Base-by-base conservation (phyloP, 1,140 invertebrate species). In the Zaprionus camerounensis region DNA sequence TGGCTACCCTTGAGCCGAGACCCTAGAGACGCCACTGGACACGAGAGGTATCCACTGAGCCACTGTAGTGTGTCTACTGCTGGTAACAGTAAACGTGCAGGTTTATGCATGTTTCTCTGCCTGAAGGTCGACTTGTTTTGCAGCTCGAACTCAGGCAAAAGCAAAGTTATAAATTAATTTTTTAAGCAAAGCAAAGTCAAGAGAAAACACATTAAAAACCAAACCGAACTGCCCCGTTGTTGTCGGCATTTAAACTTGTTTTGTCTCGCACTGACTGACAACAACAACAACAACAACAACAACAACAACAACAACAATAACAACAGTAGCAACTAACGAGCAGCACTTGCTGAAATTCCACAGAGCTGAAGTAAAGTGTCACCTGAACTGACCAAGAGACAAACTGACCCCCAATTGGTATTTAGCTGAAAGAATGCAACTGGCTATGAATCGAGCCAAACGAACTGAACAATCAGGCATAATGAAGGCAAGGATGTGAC, bases 81-180 rank as follows among this genome's bases (percentile, higher is more conserved):
- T 51, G 53, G 58, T 71, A 82, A 82, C 78, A 68, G 78, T 77
- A 56, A 81, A 65, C 28, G 56, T 63, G 26, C 24, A 63, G 24
- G 9, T 41, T 22, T 41, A 65, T 58, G 41, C 12, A 63, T 49
- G 11, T 69, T 59, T 62, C 62, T 31, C 63, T 28, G 70, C 20
- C 65, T 82, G 82, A 85, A 85, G 82, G 82, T 85, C 82, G 70
- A 86, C 82, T 57, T 85, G 82, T 86, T 86, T 86, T 53, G 69
- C 79, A 49, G 65, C n/a, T 62, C 22, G 38, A 62, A 67, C 57
- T 44, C 12, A 56, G 49, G 56, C 59, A 82, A 78, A 74, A 65
- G 66, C 84, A 78, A 71, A 81, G 78, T 84, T 85, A 85, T 78
- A 84, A 78, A 85, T 85, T 81, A 83, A 71, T 75, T 74, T 78